Conservation (phyloP, 35 echinoderm and acorn worm genomes). For the Lytechinus variegatus region DNA sequence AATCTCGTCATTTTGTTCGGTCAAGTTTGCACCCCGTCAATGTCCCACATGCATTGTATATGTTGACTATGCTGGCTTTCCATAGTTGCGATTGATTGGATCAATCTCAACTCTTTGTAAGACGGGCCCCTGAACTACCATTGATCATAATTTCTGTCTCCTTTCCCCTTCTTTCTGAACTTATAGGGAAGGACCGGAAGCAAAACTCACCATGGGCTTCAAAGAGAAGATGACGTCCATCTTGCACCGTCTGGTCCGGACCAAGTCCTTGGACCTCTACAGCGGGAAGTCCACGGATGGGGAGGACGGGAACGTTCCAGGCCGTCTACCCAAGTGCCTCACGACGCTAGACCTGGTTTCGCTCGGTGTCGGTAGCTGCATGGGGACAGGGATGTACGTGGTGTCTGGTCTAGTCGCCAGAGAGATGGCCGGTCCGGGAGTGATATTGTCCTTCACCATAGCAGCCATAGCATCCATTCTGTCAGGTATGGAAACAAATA, state of each 20-base stretch:
- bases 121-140: neutral
- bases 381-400: conserved; percentile 99
- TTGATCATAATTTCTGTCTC: neutral
- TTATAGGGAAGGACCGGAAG: neutral
- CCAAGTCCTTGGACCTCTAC: conserved; percentile 74
- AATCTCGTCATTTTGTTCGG: conserved; percentile 49
- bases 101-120: too few species aligned
- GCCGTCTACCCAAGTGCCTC: conserved; percentile 86
- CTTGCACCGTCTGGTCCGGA: conserved; percentile 71
- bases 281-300: conserved; percentile 34
- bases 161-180: neutral
- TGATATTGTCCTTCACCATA: conserved; percentile 94
- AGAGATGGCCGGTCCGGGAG: conserved; percentile 92
- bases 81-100: too few species aligned
- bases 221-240: conserved; percentile 49
- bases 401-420: conserved; percentile 95
- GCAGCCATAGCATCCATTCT: conserved; percentile 93
- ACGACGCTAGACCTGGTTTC: conserved; percentile 89
- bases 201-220: conserved; percentile 68
- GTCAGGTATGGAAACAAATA: conserved; percentile 59
- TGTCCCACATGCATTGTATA: too few species aligned
- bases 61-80: too few species aligned
- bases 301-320: conserved; percentile 61
- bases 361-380: conserved; percentile 94
- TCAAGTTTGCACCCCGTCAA: neutral